Conservation (phyloP, 1,140 invertebrate species). For the Vollenhovia emeryi region DNA sequence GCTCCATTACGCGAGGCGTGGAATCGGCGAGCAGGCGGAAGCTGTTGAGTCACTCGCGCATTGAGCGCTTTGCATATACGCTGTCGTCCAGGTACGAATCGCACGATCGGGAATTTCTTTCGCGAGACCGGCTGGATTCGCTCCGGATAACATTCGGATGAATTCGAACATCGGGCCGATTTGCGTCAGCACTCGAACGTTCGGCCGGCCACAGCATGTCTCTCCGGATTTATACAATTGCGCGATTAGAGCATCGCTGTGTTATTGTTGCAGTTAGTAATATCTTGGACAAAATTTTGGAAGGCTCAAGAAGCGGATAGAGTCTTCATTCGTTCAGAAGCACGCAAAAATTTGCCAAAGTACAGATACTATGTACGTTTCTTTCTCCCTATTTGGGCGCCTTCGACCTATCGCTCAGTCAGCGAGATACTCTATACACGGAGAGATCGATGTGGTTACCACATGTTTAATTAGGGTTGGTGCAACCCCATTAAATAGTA, state of each 20-base stretch:
- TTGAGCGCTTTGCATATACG: slow-evolving; percentile 42
- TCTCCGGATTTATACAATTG: background rate
- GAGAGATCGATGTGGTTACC: no score
- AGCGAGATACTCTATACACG: no score
- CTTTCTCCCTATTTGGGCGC: no score
- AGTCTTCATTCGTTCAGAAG: background rate
- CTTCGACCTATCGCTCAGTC: no score
- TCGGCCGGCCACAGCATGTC: background rate
- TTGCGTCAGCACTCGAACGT: background rate
- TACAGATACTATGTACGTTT: no score
- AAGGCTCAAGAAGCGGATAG: background rate
- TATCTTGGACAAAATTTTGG: background rate
- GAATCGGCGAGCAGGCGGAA: slow-evolving; percentile 75
- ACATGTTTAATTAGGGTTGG: no score
- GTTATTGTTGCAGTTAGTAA: background rate
- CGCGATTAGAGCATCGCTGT: background rate
- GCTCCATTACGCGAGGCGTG: slow-evolving; percentile 73
- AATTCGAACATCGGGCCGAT: background rate
- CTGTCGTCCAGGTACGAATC: background rate
- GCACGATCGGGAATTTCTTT: background rate
- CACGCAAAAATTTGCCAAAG: background rate
- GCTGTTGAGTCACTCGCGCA: slow-evolving; percentile 78
- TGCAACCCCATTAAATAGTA: no score
- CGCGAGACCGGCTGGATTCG: background rate
- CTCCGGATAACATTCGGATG: background rate